phyloP scores from a whole-genome alignment of 1,140 invertebrate genomes.

The Bombyx mori region DNA sequence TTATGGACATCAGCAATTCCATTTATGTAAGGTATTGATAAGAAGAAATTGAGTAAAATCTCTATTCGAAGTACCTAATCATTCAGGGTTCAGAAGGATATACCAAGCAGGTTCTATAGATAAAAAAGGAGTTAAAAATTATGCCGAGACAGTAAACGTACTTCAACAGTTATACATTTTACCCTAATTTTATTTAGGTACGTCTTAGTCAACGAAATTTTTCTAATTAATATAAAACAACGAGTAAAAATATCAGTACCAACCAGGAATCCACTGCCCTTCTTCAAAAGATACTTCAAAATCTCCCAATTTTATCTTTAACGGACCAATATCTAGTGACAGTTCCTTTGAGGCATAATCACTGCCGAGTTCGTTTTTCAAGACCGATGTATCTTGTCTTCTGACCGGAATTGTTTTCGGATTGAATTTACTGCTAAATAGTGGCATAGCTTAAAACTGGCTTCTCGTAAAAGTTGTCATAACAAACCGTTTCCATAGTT shows the following conservation, averaged over 20 bases:
- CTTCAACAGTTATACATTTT: too few relatives aligned
- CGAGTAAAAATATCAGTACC: constrained; percentile 5
- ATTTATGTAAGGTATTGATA: too few relatives aligned
- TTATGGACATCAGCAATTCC: too few relatives aligned
- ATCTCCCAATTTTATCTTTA: constrained; percentile 74
- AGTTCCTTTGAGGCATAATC: constrained; percentile 74
- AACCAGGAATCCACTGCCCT: constrained; percentile 78
- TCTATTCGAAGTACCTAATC: too few relatives aligned
- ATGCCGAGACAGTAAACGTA: too few relatives aligned
- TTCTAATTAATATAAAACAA: not conserved
- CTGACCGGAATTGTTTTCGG: constrained; percentile 73
- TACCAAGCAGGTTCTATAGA: too few relatives aligned
- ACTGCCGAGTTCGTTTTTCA: constrained; percentile 73
- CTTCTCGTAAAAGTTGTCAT: not conserved
- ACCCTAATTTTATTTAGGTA: too few relatives aligned
- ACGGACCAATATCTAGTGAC: constrained; percentile 71
- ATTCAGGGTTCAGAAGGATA: too few relatives aligned
- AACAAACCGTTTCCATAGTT: constrained; percentile 22
- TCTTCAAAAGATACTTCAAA: constrained; percentile 76
- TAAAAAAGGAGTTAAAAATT: too few relatives aligned
- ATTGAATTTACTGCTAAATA: constrained; percentile 75
- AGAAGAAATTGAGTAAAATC: too few relatives aligned
- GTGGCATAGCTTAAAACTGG: constrained; percentile 56
- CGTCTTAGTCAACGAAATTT: too few relatives aligned
- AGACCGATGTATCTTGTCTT: constrained; percentile 69